Evolutionary conservation across 2,113 vertebrate genomes (phyloP).

Genomic region (Epinephelus fuscoguttatus): DNA sequence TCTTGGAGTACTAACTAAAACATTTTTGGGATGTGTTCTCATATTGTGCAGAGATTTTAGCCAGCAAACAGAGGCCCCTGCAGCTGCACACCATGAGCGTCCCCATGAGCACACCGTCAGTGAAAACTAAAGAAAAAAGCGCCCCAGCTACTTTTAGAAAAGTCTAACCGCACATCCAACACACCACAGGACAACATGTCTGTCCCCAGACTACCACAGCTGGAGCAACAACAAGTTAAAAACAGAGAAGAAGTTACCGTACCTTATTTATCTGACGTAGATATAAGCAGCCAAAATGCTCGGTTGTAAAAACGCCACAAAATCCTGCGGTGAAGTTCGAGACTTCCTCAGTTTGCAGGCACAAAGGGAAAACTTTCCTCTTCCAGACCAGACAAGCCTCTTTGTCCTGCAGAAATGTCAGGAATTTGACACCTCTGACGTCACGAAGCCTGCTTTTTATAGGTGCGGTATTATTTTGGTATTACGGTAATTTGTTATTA

Average conservation of each 20-base stretch:
- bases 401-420: slow-evolving; percentile 31
- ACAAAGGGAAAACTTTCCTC: neutral
- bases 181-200: neutral
- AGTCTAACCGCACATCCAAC: neutral
- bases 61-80: no score
- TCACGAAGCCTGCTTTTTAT: neutral
- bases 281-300: neutral
- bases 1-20: no score
- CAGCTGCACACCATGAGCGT: no score
- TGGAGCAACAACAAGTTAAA: neutral
- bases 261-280: slow-evolving; percentile 1
- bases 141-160: no score
- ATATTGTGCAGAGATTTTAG: no score
- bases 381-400: slow-evolving; percentile 47
- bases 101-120: no score
- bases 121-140: no score
- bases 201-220: neutral
- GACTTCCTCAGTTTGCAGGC: neutral
- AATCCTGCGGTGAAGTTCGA: neutral
- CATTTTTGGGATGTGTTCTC: no score
- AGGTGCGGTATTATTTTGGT: neutral
- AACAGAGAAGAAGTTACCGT: slow-evolving; percentile 23
- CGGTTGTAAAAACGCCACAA: no score
- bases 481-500: neutral
- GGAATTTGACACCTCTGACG: slow-evolving; percentile 63